Evolutionary conservation across 2,797 vertebrate genomes (phyloP).

Genomic region (Pangasius larnaudii): DNA sequence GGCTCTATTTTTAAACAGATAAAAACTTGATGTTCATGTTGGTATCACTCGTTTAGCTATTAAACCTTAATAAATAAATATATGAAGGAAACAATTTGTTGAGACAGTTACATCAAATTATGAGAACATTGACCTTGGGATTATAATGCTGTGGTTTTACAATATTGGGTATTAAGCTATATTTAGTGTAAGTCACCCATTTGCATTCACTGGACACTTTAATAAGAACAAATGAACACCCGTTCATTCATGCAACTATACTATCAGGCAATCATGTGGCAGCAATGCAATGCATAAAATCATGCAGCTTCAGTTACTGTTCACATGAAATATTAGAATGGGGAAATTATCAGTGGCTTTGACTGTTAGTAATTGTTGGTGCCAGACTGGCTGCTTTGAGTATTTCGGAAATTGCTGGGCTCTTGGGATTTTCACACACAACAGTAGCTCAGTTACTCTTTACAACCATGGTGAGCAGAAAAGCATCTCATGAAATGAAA

Average conservation of each 20-base stretch:
- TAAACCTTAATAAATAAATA: background rate
- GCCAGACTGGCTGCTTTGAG: no score
- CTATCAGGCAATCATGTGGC: background rate
- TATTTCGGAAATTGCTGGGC: no score
- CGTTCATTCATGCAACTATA: background rate
- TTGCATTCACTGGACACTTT: background rate
- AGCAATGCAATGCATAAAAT: background rate
- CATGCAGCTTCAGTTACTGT: background rate
- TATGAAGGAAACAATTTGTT: background rate
- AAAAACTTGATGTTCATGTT: no score
- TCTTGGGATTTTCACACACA: no score
- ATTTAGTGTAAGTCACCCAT: background rate
- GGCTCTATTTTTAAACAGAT: background rate
- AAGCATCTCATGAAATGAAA: background rate
- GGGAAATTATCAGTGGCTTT: background rate
- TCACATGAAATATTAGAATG: background rate
- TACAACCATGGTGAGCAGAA: background rate
- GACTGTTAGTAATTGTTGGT: background rate
- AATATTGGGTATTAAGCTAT: background rate
- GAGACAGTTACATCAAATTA: background rate
- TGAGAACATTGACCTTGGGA: background rate
- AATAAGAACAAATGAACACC: background rate
- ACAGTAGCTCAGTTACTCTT: background rate
- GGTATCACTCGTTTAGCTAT: background rate
- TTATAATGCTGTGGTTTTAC: background rate